Base-by-base conservation (phyloP, 1,140 invertebrate genomes). In the Eueides isabella region DNA sequence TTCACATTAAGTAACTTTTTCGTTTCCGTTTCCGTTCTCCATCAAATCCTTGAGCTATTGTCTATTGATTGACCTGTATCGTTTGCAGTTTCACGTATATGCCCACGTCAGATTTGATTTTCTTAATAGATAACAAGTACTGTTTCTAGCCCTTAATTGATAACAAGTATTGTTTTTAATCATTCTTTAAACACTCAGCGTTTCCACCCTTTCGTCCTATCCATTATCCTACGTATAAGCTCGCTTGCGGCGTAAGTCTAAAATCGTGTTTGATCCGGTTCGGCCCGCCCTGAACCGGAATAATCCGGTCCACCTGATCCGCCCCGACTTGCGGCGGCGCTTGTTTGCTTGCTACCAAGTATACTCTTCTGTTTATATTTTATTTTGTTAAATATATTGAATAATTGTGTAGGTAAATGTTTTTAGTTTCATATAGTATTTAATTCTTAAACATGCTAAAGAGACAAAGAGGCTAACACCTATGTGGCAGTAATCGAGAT, bases 251-350 rank as follows among this genome's bases (percentile, higher is more conserved):
- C 83, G 85, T 88, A 85, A 92, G 90, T 92, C 88, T 85, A 84
- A 89, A 92, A 92, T 86, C 90, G 88, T 92, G 90, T 90, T 90
- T 85, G 85, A 90, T 90, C 90, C 90, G 83, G 84, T 87, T 88
- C 76, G 78, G 81, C 74, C 86, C 85, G 90, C 88, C 76, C 77
- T 82, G 87, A 83, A 88, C 90, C 84, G 88, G 88, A 91, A 89
- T 90, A 92, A 90, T 90, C 88, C 88, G 82, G 82, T 90, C 82
- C 88, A 92, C 90, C 90, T 92, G 90, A 92, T 92, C 90, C 61
- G 61, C 73, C 78, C 61, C 70, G 78, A 83, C 85, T 90, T 88
- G 88, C 80, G 85, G 86, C 80, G 71, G 64, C 68, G 65, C 71
- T 71, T 74, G 75, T 77, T 77, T 74, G 74, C 70, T 76, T 63